phyloP scores from a whole-genome alignment of 2,888 invertebrate genomes.

The Tetragonisca angustula region DNA sequence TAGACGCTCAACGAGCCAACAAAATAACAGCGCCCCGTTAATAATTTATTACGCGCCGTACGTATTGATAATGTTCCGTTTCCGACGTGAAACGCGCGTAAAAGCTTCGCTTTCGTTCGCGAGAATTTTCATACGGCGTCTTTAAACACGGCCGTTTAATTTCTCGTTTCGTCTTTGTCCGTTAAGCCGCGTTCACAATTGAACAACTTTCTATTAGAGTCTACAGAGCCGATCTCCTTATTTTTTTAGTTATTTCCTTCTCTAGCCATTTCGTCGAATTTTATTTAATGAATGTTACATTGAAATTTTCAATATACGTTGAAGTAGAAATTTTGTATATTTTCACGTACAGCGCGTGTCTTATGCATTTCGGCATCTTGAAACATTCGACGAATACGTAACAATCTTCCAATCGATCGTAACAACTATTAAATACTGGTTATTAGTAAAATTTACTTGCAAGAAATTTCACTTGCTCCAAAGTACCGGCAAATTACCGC shows the following conservation, averaged over 20 bases:
- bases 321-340: too few species aligned
- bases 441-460: not conserved
- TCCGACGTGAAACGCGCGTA: not conserved
- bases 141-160: conserved; percentile 5
- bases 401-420: too few species aligned
- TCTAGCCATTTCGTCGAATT: too few species aligned
- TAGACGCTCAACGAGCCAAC: conserved; percentile 11
- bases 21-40: not conserved
- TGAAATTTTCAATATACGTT: too few species aligned
- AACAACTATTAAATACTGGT: too few species aligned
- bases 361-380: too few species aligned
- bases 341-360: too few species aligned
- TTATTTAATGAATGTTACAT: too few species aligned
- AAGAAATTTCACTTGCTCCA: too few species aligned
- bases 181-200: not conserved
- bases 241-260: too few species aligned
- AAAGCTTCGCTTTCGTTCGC: not conserved
- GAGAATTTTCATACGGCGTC: not conserved
- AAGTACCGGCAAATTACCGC: too few species aligned
- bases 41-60: conserved; percentile 33
- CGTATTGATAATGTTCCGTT: conserved; percentile 30
- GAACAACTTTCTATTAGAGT: not conserved
- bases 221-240: not conserved
- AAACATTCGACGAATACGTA: too few species aligned
- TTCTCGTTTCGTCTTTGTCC: not conserved